Conservation (phyloP, 2,797 vertebrate genomes). For the Macropus fuliginosus region DNA sequence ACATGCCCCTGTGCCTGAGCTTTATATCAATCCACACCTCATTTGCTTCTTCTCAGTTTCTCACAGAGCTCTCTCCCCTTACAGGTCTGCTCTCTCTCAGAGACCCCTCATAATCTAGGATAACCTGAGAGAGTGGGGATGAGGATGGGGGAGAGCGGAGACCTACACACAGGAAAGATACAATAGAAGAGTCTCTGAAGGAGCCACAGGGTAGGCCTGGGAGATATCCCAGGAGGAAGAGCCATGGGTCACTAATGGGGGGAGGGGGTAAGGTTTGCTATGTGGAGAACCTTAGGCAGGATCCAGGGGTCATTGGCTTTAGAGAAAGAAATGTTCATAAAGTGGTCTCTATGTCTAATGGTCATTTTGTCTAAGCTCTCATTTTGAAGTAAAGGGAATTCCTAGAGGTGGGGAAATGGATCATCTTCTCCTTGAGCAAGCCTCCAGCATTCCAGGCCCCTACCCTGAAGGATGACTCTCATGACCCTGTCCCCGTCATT, state of each 20-base stretch:
- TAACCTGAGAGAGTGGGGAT: not conserved
- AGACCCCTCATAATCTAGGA: not conserved
- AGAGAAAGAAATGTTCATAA: not conserved
- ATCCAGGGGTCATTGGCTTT: not conserved
- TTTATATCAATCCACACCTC: not conserved
- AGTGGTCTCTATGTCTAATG: not conserved
- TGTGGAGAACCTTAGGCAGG: fast-evolving
- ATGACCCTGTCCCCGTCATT: not conserved
- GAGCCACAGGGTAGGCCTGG: not conserved
- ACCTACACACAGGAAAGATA: not conserved
- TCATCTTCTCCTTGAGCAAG: not conserved
- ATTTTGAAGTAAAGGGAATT: not conserved
- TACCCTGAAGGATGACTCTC: not conserved
- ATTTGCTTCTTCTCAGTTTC: not conserved
- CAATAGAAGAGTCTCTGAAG: not conserved
- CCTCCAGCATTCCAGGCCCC: not conserved
- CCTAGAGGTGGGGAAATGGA: not conserved
- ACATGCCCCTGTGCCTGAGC: not conserved
- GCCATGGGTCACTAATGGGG: not conserved
- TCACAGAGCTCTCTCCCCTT: not conserved
- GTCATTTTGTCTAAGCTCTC: not conserved
- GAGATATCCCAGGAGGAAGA: too few species aligned
- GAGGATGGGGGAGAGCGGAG: not conserved
- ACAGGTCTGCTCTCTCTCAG: constrained; percentile 2
- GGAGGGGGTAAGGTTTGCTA: not conserved